Base-by-base conservation (phyloP, 2,113 vertebrate genomes). In the Cranoglanis bouderius region DNA sequence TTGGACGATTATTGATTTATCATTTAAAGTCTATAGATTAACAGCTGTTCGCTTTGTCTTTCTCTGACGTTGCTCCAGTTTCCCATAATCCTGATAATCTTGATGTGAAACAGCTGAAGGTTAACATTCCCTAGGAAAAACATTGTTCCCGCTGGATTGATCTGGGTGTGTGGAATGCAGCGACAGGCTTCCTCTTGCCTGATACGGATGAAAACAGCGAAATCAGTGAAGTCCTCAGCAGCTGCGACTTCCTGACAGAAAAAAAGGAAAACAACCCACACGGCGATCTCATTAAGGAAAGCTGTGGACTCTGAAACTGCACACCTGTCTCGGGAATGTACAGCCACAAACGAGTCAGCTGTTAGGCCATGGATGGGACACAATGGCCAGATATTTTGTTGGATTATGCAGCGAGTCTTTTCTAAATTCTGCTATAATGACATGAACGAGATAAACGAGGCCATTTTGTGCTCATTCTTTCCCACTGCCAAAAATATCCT, bases 161-260 rank as follows among this genome's bases (percentile, higher is more conserved):
- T 13, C 46, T 86, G 59, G 55, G 85, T n/a, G 86, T 84, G 84
- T 59, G 43, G 74, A 93, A 88, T 84, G 6, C 46, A 61, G 43
- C 38, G 82, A 86, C 89, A 88, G 38, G 32, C 80, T 93, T 94
- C 94, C 93, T 90, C 89, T 91, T 87, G 87, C 84, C 93, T 93
- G 89, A 93, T 43, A 5, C 88, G 92, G 91, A 94, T 93, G 86
- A 92, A 93, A 95, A 94, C 94, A 94, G 94, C 93, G 90, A 92
- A 90, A 92, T 93, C 92, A 93, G 90, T 35, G 8, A 88, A 92
- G 89, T 88, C 83, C 18, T 84, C 89, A 91, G 5, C 82, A 74
- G 67, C 53, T 63, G 89, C 78, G 88, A 92, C 90, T 93, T 95
- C 93, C 94, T 94, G 92, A 90, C 86, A 84, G 32, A 12, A 81